Conservation (phyloP, 2,888 invertebrate species). For the Syrista parreyssii region DNA sequence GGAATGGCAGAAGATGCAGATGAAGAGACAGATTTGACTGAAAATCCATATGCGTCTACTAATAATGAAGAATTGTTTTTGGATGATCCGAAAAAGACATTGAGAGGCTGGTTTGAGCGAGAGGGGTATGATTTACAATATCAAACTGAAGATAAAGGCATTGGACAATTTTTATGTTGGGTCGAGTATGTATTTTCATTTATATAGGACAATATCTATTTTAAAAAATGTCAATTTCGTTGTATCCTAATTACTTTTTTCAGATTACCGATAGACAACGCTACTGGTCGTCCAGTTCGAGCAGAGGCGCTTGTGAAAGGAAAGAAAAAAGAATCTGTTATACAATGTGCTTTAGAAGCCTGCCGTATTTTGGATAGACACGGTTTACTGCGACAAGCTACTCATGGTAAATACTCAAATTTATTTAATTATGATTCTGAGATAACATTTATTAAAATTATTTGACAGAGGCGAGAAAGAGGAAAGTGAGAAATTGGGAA, state of each 20-base stretch:
- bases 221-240: constrained; percentile 15
- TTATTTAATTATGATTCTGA: neutral
- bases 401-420: constrained; percentile 74
- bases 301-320: constrained; percentile 91
- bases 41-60: constrained; percentile 85
- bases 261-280: constrained; percentile 85
- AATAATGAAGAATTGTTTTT: constrained; percentile 90
- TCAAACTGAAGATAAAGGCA: constrained; percentile 86
- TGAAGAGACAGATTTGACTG: constrained; percentile 82
- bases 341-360: constrained; percentile 94
- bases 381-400: constrained; percentile 86
- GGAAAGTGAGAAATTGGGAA: constrained; percentile 82
- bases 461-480: constrained; percentile 79
- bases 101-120: constrained; percentile 93
- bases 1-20: constrained; percentile 96
- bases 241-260: constrained; percentile 34
- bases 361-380: constrained; percentile 90
- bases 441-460: constrained; percentile 4
- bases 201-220: constrained; percentile 16
- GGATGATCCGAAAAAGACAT: constrained; percentile 94
- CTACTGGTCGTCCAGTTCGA: constrained; percentile 78
- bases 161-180: constrained; percentile 87
- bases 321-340: constrained; percentile 93
- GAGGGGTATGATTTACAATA: constrained; percentile 90
- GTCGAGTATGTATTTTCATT: constrained; percentile 67